Conservation (phyloP, 2,113 vertebrate species). For the Cochlearius cochlearius region DNA sequence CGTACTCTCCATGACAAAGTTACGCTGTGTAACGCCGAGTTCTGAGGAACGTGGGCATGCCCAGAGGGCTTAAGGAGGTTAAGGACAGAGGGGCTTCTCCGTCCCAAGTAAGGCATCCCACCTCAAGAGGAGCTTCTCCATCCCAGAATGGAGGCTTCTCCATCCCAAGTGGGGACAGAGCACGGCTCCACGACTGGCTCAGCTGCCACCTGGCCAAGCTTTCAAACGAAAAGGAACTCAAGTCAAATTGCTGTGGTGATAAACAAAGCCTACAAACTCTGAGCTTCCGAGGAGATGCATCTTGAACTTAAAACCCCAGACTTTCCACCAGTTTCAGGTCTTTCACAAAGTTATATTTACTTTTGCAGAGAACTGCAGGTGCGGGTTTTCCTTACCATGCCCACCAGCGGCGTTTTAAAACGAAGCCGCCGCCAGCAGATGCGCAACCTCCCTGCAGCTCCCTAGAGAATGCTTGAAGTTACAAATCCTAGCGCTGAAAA, state of each 20-base stretch:
- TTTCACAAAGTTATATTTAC: background rate
- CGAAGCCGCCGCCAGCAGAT: too few relatives aligned
- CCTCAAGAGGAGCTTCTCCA: background rate
- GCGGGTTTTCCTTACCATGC: background rate
- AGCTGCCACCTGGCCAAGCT: background rate
- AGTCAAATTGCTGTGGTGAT: accelerated
- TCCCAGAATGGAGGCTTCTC: background rate
- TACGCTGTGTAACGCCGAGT: too few relatives aligned
- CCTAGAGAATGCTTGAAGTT: background rate
- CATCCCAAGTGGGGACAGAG: background rate
- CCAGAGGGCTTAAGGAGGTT: too few relatives aligned
- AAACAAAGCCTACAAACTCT: background rate
- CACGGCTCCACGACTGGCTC: too few relatives aligned
- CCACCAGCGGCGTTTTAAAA: background rate
- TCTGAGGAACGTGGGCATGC: background rate
- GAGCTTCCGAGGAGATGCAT: background rate
- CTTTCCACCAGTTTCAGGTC: background rate
- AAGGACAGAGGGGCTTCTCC: too few relatives aligned
- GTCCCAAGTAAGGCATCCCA: too few relatives aligned
- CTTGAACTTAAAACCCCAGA: background rate
- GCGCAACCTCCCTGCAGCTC: too few relatives aligned
- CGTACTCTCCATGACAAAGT: too few relatives aligned
- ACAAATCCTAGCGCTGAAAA: background rate
- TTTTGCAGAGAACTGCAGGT: background rate
- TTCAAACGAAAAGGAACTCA: accelerated